phyloP scores from a whole-genome alignment of 2,797 vertebrate species.

The Oryzias sinensis region DNA sequence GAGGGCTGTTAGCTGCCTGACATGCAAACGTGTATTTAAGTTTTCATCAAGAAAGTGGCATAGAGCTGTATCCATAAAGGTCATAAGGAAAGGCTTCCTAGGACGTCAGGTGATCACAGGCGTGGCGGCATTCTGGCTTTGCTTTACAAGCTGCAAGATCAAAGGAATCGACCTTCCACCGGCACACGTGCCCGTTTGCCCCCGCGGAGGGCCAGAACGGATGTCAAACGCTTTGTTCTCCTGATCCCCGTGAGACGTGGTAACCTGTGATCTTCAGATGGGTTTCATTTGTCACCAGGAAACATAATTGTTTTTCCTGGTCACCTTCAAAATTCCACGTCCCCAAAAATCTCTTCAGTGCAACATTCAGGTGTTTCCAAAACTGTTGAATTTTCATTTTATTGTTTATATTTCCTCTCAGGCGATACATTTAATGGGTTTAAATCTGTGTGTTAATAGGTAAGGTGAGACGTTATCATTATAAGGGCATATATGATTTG shows the following conservation, averaged over 20 bases:
- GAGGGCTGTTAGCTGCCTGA: neutral
- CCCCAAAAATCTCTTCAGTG: neutral
- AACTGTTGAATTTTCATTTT: neutral
- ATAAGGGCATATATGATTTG: conserved; percentile 27
- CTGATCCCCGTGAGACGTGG: conserved; percentile 7
- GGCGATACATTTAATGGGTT: neutral
- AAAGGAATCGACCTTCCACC: conserved; percentile 48
- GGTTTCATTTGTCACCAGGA: conserved; percentile 8
- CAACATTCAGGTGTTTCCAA: neutral
- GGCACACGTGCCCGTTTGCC: conserved; percentile 29
- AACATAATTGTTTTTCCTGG: conserved; percentile 7
- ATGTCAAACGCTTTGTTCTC: conserved; percentile 32
- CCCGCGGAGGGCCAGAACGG: conserved; percentile 51
- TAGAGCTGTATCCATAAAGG: conserved; percentile 53
- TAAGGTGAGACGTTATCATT: neutral
- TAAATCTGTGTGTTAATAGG: neutral
- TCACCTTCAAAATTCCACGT: neutral
- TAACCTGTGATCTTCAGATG: conserved; percentile 7
- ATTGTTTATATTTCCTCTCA: neutral
- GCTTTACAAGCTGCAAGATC: conserved; percentile 47
- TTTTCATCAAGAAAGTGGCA: neutral
- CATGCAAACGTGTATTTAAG: too few relatives aligned
- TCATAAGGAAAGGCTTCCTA: conserved; percentile 58
- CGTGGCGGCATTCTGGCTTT: conserved; percentile 44
- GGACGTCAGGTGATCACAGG: conserved; percentile 66